phyloP scores from a whole-genome alignment of 2,113 vertebrate species.

The Perccottus glenii region DNA sequence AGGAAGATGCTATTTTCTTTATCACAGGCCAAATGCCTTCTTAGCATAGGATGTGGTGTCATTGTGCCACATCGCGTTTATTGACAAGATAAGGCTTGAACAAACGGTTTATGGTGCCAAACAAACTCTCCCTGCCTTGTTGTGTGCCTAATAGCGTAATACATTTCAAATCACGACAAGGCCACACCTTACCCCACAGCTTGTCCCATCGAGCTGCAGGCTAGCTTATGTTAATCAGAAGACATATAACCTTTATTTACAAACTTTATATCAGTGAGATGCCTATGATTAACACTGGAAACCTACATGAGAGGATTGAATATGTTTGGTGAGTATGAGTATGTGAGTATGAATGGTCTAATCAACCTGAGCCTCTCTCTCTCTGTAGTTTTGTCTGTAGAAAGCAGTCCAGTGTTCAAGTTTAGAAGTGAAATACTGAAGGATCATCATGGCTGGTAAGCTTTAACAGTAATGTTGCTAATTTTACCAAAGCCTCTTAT shows the following conservation, averaged over 20 bases:
- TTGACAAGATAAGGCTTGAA: neutral
- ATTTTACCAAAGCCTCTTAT: neutral
- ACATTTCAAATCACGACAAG: constrained; percentile 31
- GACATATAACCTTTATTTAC: too few relatives aligned
- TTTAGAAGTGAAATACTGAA: constrained; percentile 41
- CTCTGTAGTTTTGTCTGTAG: constrained; percentile 41
- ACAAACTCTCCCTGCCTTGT: neutral
- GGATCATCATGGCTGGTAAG: constrained; percentile 77
- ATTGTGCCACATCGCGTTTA: neutral
- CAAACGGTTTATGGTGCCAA: too few relatives aligned
- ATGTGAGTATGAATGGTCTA: constrained; percentile 13
- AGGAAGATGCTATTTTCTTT: neutral
- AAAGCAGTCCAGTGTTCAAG: constrained; percentile 30
- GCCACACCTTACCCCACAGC: constrained; percentile 33
- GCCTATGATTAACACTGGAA: too few relatives aligned
- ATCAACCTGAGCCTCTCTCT: constrained; percentile 8
- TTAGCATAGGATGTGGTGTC: neutral
- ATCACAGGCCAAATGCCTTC: neutral
- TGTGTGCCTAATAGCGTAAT: constrained; percentile 3
- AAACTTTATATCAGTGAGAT: constrained; percentile 1
- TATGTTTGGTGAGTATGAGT: neutral
- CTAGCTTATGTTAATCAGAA: too few relatives aligned
- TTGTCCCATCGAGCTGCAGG: constrained; percentile 9
- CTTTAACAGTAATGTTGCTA: neutral
- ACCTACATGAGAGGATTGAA: too few relatives aligned